Conservation (phyloP, 2,113 vertebrate species). For the Salvelinus namaycush region DNA sequence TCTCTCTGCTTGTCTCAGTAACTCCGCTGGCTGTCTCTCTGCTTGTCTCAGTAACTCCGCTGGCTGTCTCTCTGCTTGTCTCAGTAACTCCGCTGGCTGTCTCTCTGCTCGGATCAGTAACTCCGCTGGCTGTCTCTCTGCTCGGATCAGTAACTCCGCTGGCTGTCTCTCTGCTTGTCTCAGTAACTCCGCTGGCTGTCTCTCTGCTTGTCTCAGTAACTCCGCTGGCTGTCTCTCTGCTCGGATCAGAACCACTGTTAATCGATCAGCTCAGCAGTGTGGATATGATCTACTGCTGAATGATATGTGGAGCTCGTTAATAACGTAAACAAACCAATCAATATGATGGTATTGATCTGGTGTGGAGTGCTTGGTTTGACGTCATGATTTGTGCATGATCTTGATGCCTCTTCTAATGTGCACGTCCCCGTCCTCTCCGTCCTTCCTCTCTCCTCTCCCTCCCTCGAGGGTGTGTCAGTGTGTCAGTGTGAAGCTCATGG, state of each 20-base stretch:
- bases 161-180: too few relatives aligned
- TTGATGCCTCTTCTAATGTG: constrained; percentile 36
- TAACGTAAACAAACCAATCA: constrained; percentile 24
- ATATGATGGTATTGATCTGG: constrained; percentile 40
- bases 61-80: too few relatives aligned
- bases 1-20: too few relatives aligned
- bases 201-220: too few relatives aligned
- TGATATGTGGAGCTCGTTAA: constrained; percentile 26
- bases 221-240: too few relatives aligned
- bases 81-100: too few relatives aligned
- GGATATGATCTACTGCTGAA: neutral
- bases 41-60: too few relatives aligned
- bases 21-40: too few relatives aligned
- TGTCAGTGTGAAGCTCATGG: constrained; percentile 50
- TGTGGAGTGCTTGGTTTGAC: constrained; percentile 28
- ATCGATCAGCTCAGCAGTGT: neutral
- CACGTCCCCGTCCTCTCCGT: neutral
- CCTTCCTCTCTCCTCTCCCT: neutral
- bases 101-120: too few relatives aligned
- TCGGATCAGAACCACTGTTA: neutral
- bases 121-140: too few relatives aligned
- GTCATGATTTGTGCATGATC: constrained; percentile 48
- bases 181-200: too few relatives aligned
- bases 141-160: too few relatives aligned
- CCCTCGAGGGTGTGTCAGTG: constrained; percentile 4